Evolutionary conservation across 2,113 vertebrate species (phyloP), one percentile per base, ranked within the genome.

Genomic region (Ceuthmochares aereus): DNA sequence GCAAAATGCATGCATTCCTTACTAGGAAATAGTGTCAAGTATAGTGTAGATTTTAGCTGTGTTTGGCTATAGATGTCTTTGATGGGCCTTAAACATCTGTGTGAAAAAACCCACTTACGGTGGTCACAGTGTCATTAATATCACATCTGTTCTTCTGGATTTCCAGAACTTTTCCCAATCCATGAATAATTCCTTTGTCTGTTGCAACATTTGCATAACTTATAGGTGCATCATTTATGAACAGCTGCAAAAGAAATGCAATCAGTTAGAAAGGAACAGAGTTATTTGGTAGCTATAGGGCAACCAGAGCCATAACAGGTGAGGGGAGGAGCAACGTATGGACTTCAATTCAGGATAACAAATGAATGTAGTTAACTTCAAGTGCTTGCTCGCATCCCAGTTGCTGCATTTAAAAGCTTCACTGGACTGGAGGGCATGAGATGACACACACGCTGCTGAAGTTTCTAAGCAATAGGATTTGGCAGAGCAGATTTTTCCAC

Each of bases 101-200:
- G 52, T 0, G 0, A 83, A 58, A 42, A 72, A 52, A 45, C 19
- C 9, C 19, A 98, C 97, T 98, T 98, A 98, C 98, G 6, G 7
- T 7, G 43, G 95, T 51, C 11, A 51, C 66, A 0, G 94, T 97
- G 1, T 93, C 56, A 7, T 97, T 98, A 42, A 25, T 92, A 52
- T 99, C 99, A 63, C 99, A 99, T 97, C 99, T 98, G 47, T 99
- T 99, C 96, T 97, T 98, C 96, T 97, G 98, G 93, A 99, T 98
- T 89, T 97, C 97, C 78, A 99, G 97, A 42, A 99, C 99, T 20
- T 98, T 98, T 16, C 97, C 98, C 90, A 99, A 70, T 4, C 98
- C 98, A 21, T 99, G 99, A 72, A 99, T 98, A 91, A 99, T 98
- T 52, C 99, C 99, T 58, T 98, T 98, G 93, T 98, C 98, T 8